Conservation (phyloP, 2,113 vertebrate genomes). For the Amblyopsis rosae region DNA sequence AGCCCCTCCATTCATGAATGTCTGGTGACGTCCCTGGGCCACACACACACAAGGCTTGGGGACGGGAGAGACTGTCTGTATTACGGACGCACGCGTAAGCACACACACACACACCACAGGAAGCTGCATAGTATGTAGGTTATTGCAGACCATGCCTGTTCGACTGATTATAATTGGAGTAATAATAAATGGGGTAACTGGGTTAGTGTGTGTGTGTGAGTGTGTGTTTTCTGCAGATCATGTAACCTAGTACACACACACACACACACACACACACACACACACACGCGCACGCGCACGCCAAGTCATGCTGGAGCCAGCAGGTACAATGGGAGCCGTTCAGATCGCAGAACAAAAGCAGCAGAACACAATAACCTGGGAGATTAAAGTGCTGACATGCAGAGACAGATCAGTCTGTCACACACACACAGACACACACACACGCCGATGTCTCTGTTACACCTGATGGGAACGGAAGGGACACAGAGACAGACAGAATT, state of each 20-base stretch:
- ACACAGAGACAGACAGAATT: not conserved
- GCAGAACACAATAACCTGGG: conserved; percentile 55
- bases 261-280: not conserved
- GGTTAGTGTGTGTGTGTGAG: conserved; percentile 13
- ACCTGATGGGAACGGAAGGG: conserved; percentile 31
- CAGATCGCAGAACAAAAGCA: conserved; percentile 35
- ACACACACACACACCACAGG: not conserved
- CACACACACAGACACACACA: not conserved
- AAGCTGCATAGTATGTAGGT: no score
- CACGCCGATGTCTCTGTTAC: conserved; percentile 5
- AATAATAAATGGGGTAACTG: conserved; percentile 5
- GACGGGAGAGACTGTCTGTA: no score
- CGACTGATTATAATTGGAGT: no score
- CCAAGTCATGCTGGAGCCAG: not conserved
- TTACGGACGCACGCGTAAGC: not conserved
- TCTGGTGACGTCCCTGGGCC: no score
- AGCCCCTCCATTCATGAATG: no score
- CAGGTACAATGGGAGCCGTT: not conserved
- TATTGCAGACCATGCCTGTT: no score
- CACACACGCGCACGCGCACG: no score
- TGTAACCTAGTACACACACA: not conserved
- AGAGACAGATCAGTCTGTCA: conserved; percentile 28
- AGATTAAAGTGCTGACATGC: conserved; percentile 55
- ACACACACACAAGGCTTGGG: no score
- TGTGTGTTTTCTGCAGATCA: not conserved